Base-by-base conservation (phyloP, 2,888 invertebrate genomes). In the Microchrysa polita region DNA sequence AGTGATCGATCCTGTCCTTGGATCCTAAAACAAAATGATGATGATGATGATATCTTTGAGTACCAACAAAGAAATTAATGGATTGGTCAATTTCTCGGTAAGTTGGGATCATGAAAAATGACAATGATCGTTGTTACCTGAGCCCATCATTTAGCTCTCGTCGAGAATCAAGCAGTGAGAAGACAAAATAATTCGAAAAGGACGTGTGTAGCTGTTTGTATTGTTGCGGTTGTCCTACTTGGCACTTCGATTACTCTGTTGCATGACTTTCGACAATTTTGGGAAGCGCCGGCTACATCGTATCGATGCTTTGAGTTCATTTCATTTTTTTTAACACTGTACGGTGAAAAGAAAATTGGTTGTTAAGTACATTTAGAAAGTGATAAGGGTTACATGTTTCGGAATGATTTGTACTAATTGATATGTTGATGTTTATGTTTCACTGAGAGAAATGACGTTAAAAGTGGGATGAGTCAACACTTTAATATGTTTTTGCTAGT, bases 341-440 rank as follows among this genome's bases (percentile, higher is more conserved):
- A n/a, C 9, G 27, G 34, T 14, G 16, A 48, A 22, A 55, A 40
- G 55, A 16, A 67, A 69, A 69, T 69, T 69, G 40, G 18, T 20
- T 16, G 42, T 18, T 69, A 55, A 23, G 42, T 55, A 55, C 34
- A 20, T 69, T 69, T 34, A 57, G 27, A 53, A 69, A 42, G 69
- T 69, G 69, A 69, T 34, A 18, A 69, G 69, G 69, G 57, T 69
- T 14, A 7, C 53, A 7, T 67, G 53, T 52, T 40, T 22, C 22
- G 12, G 67, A 14, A 9, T 27, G 18, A 18, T 48, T 18, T 18
- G 22, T 67, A 22, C 69, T 69, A 69, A 69, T 69, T 69, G 69
- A 69, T 57, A 55, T 69, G 69, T 69, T 69, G 55, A 20, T 69
- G 40, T 69, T 69, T 69, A 57, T 40, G 20, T 55, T 55, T 55